A percentile compares a stretch with the other conserved stretches of the same genome.
Evolutionary conservation across 2,113 vertebrate genomes (phyloP).

Genomic region (Bufo gargarizans): DNA sequence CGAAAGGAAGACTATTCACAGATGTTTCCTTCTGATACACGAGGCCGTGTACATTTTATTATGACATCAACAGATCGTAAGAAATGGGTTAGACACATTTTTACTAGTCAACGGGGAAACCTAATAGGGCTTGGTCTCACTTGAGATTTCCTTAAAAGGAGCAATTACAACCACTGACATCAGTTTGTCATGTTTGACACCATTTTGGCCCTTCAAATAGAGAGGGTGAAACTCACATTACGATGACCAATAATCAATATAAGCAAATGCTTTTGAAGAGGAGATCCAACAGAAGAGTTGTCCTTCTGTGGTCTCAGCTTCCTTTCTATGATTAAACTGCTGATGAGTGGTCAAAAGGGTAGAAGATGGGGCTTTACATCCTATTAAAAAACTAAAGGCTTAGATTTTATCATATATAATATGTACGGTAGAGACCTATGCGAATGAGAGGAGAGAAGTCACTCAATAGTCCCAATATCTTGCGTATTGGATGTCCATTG

Average conservation of each 20-base stretch:
- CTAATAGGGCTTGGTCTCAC: not conserved
- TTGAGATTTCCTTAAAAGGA: constrained; percentile 4
- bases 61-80: not conserved
- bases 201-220: not conserved
- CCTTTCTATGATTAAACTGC: not conserved
- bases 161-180: not conserved
- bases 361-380: not conserved
- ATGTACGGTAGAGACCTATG: too few species aligned
- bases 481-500: not conserved
- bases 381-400: not conserved
- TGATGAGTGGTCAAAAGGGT: not conserved
- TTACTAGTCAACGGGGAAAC: not conserved
- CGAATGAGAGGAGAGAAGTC: not conserved
- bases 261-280: not conserved
- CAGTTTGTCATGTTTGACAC: not conserved
- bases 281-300: not conserved
- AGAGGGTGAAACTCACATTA: not conserved
- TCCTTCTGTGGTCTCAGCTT: not conserved
- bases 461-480: not conserved
- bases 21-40: constrained; percentile 15
- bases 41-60: not conserved
- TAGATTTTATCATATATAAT: too few species aligned
- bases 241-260: not conserved
- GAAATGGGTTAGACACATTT: not conserved
- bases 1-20: not conserved